Evolutionary conservation across 2,113 vertebrate species (phyloP), one percentile per base, ranked within the genome.

Genomic region (Sylvietta virens): DNA sequence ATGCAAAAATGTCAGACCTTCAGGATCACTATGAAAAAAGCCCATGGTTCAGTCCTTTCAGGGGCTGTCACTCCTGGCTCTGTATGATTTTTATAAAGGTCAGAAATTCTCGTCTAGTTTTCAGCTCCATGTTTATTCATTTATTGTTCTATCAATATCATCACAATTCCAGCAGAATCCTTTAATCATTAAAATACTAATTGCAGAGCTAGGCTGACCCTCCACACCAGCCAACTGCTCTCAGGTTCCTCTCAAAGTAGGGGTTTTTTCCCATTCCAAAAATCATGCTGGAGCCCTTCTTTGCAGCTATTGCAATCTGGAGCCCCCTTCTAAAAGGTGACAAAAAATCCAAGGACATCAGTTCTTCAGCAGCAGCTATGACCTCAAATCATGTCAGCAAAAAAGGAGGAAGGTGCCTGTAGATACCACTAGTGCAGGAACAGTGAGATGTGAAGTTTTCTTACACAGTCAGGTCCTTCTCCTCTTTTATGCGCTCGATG

Each of bases 401-500:
- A 22, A 48, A 79, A 60, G n/a, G 21, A 37, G 27, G 23, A 17
- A 51, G 42, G n/a, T 77, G 45, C 28, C 83, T 81, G 35, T 54
- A 71, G 86, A 28, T 15, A n/a, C 10, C 33, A 37, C 15, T 13
- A 23, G 21, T 37, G 66, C 40, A 80, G 42, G 13, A 54, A 12
- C 6, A 37, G 20, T 2, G 30, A 71, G 37, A 73, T 11, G 5
- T 5, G 37, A 33, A 65, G 45, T 15, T 57, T 23, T 74, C 97
- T 96, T 97, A 98, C 99, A 98, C 81, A 94, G 94, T 98, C 24
- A 96, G 90, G 65, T 98, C 98, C 17, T 96, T 98, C 67, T 98
- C 98, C 71, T 98, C 98, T 82, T 98, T 97, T 87, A 99, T 99
- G 93, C 98, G 98, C 83, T 99, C 99, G 47, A 99, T 98, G 80